These are phyloP conservation scores for Lumbricus terrestris DNA, from an alignment of 2,888 invertebrate species.

Conservation along the genomic window DNA sequence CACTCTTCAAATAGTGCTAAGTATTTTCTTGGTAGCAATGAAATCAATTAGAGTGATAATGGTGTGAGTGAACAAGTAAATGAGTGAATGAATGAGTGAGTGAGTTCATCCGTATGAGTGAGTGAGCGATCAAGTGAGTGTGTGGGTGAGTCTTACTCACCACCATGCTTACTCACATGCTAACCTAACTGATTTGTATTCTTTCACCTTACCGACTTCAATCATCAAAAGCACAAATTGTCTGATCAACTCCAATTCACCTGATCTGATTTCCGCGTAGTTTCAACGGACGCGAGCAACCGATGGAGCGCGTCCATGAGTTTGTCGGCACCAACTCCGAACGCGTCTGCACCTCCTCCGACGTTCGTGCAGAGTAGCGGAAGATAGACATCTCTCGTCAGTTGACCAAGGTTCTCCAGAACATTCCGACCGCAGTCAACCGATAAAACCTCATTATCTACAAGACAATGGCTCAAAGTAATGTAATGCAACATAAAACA, in stretches of 20 bases:
- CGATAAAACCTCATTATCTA: conserved; percentile 57
- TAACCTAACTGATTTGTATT: too few relatives aligned
- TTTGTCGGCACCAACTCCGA: conserved; percentile 53
- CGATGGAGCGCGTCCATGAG: conserved; percentile 57
- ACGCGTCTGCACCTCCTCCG: conserved; percentile 42
- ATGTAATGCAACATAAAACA: too few relatives aligned
- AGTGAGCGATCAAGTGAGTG: too few relatives aligned
- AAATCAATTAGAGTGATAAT: too few relatives aligned
- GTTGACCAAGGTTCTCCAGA: conserved; percentile 53
- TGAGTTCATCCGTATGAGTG: too few relatives aligned
- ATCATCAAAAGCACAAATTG: neutral
- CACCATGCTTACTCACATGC: too few relatives aligned
- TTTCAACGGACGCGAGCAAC: conserved; percentile 56
- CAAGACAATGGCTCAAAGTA: neutral
- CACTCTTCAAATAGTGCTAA: too few relatives aligned
- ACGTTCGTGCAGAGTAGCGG: conserved; percentile 55
- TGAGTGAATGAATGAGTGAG: too few relatives aligned
- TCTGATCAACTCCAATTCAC: conserved; percentile 36
- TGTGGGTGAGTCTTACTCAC: too few relatives aligned
- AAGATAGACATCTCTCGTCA: conserved; percentile 56
- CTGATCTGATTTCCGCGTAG: conserved; percentile 54
- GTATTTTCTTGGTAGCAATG: too few relatives aligned
- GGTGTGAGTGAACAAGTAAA: too few relatives aligned
- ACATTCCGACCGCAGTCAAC: conserved; percentile 52
- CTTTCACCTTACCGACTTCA: too few relatives aligned